These are phyloP conservation scores for Ameiurus melas DNA, from an alignment of 2,113 vertebrate species.

Conservation along the genomic window DNA sequence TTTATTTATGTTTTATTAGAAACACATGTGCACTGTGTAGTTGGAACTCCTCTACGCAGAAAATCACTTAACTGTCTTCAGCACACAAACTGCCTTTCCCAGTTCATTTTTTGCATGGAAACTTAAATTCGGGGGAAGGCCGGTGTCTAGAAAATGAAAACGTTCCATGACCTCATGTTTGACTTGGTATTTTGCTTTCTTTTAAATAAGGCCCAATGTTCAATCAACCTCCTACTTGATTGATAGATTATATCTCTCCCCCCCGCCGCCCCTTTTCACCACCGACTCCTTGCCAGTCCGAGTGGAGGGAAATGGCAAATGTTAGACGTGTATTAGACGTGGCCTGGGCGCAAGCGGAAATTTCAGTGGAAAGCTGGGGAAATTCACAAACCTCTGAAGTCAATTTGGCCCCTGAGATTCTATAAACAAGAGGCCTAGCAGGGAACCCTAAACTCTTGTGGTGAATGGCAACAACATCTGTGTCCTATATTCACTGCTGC, in stretches of 20 bases:
- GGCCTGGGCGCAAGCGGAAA: constrained; percentile 31
- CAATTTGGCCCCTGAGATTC: constrained; percentile 43
- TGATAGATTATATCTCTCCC: constrained; percentile 40
- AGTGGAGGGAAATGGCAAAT: constrained; percentile 40
- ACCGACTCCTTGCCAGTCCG: constrained; percentile 20
- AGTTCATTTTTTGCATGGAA: constrained; percentile 55
- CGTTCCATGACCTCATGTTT: constrained; percentile 59
- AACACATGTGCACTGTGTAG: constrained; percentile 56
- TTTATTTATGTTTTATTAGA: constrained; percentile 47
- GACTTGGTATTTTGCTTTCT: constrained; percentile 38
- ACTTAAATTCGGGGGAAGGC: constrained; percentile 54
- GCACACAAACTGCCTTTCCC: constrained; percentile 54
- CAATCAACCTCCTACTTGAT: constrained; percentile 46
- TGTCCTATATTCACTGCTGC: constrained; percentile 45
- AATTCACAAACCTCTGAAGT: constrained; percentile 46
- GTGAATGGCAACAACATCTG: constrained; percentile 49
- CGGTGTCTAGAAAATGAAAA: constrained; percentile 45
- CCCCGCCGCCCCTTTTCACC: constrained; percentile 7
- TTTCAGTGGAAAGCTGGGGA: constrained; percentile 44
- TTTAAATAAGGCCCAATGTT: constrained; percentile 42
- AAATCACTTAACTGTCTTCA: constrained; percentile 51
- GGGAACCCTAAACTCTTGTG: constrained; percentile 46
- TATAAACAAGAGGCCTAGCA: constrained; percentile 53
- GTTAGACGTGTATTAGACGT: constrained; percentile 49
- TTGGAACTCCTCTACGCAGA: constrained; percentile 54